A percentile compares a stretch with the other conserved stretches of the same genome.
Evolutionary conservation across 2,888 invertebrate genomes (phyloP).

Genomic region (Endomychus coccineus): DNA sequence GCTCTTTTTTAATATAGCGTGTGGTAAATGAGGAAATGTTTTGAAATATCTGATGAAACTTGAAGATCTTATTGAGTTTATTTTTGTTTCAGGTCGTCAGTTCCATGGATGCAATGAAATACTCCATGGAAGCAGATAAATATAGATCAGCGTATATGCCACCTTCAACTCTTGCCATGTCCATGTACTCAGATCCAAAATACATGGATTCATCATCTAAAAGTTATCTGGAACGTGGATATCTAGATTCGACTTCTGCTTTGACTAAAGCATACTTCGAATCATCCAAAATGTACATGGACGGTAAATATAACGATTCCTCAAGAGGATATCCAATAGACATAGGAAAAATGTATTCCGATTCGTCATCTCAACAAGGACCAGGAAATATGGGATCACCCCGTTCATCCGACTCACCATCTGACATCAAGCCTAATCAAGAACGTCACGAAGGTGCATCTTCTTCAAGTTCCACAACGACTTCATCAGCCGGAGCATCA

Average conservation of each 20-base stretch:
- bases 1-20: too few species aligned
- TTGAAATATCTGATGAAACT: too few species aligned
- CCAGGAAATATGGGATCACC: slow-evolving; percentile 32
- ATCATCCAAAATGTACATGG: slow-evolving; percentile 66
- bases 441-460: slow-evolving; percentile 53
- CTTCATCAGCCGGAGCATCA: slow-evolving; percentile 58
- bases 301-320: slow-evolving; percentile 44
- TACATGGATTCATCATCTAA: slow-evolving; percentile 53
- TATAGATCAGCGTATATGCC: slow-evolving; percentile 65
- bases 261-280: slow-evolving; percentile 65
- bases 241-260: slow-evolving; percentile 59
- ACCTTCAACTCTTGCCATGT: slow-evolving; percentile 53
- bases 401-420: slow-evolving; percentile 52
- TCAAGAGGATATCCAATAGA: slow-evolving; percentile 49
- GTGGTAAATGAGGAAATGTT: too few species aligned
- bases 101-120: slow-evolving; percentile 72
- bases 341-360: slow-evolving; percentile 60
- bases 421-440: slow-evolving; percentile 49
- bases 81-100: slow-evolving; percentile 56
- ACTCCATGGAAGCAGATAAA: slow-evolving; percentile 70
- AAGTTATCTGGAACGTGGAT: slow-evolving; percentile 55
- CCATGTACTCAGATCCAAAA: slow-evolving; percentile 68
- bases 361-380: slow-evolving; percentile 43
- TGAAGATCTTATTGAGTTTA: too few species aligned
- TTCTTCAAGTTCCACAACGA: slow-evolving; percentile 49